These are phyloP conservation scores for Dynastes hyllus DNA, from an alignment of 2,888 invertebrate genomes.

Conservation along the genomic window DNA sequence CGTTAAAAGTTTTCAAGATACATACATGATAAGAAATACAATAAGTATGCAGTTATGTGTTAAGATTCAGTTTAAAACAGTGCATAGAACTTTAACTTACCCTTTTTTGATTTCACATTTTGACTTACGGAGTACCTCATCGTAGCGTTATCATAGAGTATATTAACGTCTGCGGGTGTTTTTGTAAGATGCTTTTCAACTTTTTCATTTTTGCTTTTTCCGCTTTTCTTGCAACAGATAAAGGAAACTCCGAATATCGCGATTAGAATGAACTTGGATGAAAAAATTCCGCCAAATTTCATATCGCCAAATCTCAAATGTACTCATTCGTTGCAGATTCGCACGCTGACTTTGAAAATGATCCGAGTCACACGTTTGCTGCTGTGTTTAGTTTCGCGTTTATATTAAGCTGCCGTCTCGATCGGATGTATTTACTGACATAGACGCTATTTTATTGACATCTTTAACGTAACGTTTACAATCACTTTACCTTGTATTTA, in stretches of 20 bases:
- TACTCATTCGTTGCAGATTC: neutral
- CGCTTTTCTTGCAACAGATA: constrained; percentile 24
- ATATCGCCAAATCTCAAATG: neutral
- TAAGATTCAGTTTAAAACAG: too few species aligned
- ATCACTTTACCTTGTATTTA: constrained; percentile 4
- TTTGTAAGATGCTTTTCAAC: neutral
- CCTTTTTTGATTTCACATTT: constrained; percentile 47
- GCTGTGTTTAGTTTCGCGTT: constrained; percentile 5
- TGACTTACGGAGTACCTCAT: constrained; percentile 34
- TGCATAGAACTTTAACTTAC: neutral
- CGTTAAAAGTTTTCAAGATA: too few species aligned
- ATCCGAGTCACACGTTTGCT: neutral
- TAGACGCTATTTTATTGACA: constrained; percentile 12
- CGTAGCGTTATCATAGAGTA: neutral
- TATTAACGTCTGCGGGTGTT: neutral
- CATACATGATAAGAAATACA: too few species aligned
- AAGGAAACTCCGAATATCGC: neutral
- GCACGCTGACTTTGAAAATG: neutral
- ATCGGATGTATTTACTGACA: neutral
- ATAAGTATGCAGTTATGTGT: too few species aligned
- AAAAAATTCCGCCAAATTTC: constrained; percentile 10
- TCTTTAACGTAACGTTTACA: constrained; percentile 12
- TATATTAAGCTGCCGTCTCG: constrained; percentile 20
- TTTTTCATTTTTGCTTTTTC: constrained; percentile 7
- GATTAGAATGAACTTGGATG: neutral